Conservation (phyloP, 1,140 invertebrate species). For the Dreissena rostriformis region DNA sequence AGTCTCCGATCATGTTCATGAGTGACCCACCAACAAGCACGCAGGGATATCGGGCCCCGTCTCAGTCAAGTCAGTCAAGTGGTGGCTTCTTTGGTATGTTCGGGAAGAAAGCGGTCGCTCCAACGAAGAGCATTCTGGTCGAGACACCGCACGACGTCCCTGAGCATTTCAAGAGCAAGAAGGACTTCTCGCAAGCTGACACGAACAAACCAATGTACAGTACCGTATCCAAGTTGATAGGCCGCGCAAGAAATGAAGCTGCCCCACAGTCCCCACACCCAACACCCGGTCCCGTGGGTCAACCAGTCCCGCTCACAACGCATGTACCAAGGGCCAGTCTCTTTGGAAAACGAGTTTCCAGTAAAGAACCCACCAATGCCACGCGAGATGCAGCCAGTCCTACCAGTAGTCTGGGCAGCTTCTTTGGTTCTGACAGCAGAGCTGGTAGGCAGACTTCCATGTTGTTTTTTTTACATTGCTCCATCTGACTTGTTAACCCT, state of each 20-base stretch:
- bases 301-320: too few relatives aligned
- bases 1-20: conserved; percentile 42
- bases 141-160: not conserved
- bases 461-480: too few relatives aligned
- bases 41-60: not conserved
- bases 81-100: not conserved
- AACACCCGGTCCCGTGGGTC: not conserved
- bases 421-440: too few relatives aligned
- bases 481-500: too few relatives aligned
- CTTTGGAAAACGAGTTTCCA: too few relatives aligned
- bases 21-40: conserved; percentile 14
- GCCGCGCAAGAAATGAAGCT: not conserved
- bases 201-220: not conserved
- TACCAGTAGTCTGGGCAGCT: too few relatives aligned
- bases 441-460: too few relatives aligned
- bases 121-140: not conserved
- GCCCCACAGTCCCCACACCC: not conserved
- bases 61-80: not conserved
- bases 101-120: not conserved
- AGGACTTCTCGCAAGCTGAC: not conserved
- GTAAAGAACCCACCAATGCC: too few relatives aligned
- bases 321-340: too few relatives aligned
- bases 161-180: not conserved
- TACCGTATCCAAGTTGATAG: not conserved
- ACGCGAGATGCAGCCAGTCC: too few relatives aligned